Evolutionary conservation across 30 jellyfish, hydroid and myxozoan species (phyloP), one percentile per base, ranked within the genome.

Genomic region (Cassiopea xamachana): DNA sequence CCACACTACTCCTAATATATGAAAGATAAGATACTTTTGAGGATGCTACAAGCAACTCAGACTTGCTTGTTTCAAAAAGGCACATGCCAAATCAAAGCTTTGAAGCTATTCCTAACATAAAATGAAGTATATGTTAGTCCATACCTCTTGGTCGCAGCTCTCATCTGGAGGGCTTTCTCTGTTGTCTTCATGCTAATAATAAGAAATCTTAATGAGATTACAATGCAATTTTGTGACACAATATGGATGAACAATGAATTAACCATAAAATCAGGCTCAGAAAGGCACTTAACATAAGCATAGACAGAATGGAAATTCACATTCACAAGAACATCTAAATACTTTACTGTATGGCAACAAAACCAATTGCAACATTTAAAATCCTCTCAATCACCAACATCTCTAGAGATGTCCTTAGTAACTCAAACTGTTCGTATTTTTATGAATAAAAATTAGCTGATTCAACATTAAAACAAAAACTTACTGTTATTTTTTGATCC

Each of bases 141-240:
- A 27, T 58, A 86, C 93, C 87, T 86, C 93, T 45, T 39, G 62
- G 69, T 86, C 93, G 55, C 87, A 47, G 79, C 73, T 86, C 19
- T 86, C 93, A 86, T 86, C 93, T 60, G 84, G 87, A 1, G 93
- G 93, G 12, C 19, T 76, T 48, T 75, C 93, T 74, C 93, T 73
- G 76, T 86, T 86, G 47, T 86, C 93, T 12, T 86, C 93, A 86
- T 73, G 93, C 93, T 86, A 75, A 45, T 27, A 75, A 86, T 55
- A 86, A 9, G 15, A 74, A 73, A 72, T 13, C 69, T 69, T 62
- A 16, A 46, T 48, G 64, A 51, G 10, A 60, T 48, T 4, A 7
- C 48, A 19, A 62, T 4, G n/a, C 16, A 59, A 14, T 59, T 7
- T 6, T 59, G 39, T 27, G 39, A 27, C 39, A 27, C 39, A 27